phyloP scores from a whole-genome alignment of 2,113 vertebrate species.

The Sorex araneus region DNA sequence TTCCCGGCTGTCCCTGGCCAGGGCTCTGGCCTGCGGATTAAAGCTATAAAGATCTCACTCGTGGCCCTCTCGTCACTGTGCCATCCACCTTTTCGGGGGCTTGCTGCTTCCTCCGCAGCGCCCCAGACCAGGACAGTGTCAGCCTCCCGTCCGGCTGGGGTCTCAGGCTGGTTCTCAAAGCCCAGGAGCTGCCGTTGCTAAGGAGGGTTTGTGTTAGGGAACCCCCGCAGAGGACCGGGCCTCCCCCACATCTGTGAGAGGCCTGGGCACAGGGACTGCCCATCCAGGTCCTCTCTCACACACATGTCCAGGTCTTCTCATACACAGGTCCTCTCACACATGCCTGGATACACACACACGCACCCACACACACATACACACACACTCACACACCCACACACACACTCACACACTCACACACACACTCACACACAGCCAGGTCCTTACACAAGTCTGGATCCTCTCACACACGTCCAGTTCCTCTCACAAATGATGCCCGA shows the following conservation, averaged over 20 bases:
- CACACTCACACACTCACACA: too few relatives aligned
- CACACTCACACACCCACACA: too few relatives aligned
- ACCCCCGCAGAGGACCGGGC: not conserved
- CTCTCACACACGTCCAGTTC: too few relatives aligned
- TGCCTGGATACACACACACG: too few relatives aligned
- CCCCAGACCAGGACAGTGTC: not conserved
- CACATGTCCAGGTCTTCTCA: too few relatives aligned
- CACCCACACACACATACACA: too few relatives aligned
- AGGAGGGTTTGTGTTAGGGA: not conserved
- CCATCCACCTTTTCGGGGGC: not conserved
- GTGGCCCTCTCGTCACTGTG: not conserved
- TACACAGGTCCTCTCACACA: too few relatives aligned
- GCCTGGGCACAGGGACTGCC: not conserved
- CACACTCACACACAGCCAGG: too few relatives aligned
- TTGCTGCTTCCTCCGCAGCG: not conserved
- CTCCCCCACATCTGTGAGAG: not conserved
- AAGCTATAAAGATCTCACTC: conserved; percentile 70
- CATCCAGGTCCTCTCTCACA: too few relatives aligned
- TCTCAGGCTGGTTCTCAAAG: not conserved
- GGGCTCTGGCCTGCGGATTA: conserved; percentile 71
- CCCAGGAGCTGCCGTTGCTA: too few relatives aligned
- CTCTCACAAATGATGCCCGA: too few relatives aligned
- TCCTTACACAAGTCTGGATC: too few relatives aligned
- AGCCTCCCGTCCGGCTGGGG: not conserved
- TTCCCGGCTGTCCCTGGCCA: not conserved